Evolutionary conservation across 2,797 vertebrate species (phyloP).

Genomic region (Gorsachius magnificus): DNA sequence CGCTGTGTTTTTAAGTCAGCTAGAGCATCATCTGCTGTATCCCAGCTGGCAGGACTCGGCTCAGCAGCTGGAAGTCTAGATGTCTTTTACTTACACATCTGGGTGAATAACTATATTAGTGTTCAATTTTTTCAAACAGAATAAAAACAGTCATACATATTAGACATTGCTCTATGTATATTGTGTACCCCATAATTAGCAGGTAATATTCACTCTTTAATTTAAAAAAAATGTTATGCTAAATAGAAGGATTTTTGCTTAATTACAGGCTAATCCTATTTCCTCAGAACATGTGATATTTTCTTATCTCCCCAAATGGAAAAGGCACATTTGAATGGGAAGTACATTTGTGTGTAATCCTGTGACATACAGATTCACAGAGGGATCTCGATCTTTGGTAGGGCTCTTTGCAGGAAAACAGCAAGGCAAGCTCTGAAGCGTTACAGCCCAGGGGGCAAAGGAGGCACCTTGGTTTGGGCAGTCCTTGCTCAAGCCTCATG

Average conservation of each 20-base stretch:
- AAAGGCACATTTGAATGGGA: not conserved
- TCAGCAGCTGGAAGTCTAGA: not conserved
- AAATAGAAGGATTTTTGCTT: conserved; percentile 29
- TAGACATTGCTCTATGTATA: not conserved
- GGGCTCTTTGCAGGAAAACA: not conserved
- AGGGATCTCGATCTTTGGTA: fast-evolving
- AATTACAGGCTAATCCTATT: conserved; percentile 45
- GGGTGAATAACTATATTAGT: not conserved
- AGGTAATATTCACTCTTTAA: conserved; percentile 21
- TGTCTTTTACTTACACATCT: not conserved
- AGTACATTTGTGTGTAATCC: not conserved
- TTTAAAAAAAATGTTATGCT: not conserved
- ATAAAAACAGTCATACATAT: not conserved
- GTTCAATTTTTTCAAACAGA: not conserved
- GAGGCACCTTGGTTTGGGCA: not conserved
- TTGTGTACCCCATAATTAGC: not conserved
- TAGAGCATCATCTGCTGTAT: not conserved
- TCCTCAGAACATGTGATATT: conserved; percentile 5
- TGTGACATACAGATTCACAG: not conserved
- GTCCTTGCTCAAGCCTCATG: fast-evolving
- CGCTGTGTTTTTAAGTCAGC: not conserved
- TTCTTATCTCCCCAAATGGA: conserved; percentile 28
- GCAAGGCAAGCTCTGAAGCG: not conserved
- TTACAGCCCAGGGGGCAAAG: not conserved
- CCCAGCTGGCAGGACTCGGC: not conserved